Base-by-base conservation (phyloP, 1,140 invertebrate species). In the Drosophila sucinea region DNA sequence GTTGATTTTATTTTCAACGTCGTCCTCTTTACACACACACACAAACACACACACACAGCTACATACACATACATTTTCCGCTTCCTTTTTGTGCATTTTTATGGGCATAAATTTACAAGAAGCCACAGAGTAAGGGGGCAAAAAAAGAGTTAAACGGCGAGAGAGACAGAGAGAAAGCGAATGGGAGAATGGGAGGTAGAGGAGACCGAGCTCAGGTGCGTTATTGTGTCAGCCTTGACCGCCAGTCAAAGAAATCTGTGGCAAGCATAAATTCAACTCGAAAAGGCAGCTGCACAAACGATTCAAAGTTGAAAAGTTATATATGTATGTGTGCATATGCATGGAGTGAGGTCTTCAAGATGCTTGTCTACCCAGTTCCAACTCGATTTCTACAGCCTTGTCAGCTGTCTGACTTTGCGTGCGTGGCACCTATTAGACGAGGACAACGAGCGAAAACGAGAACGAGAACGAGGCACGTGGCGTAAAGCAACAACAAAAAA, bases 31-130 rank as follows among this genome's bases (percentile, higher is more conserved):
- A 70, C 84, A 86, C 83, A 87, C 8, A 27, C 3, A 27, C 4
- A 86, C 83, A 87, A 3, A 27, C 3, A 27, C 4, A 47, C 44
- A 51, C 25, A 8, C 41, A 23, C 6, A 51, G 1, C 11, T 2
- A 38, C 7, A 82, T 79, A 23, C 56, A 57, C 32, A 86, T 79
- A 86, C 83, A 86, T 80, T 86, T 86, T 73, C 83, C 79, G 79
- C 72, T 79, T 77, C 70, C 74, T 81, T 84, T 87, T 86, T 86
- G 78, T 87, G 77, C 83, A 81, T 87, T 86, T 86, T 86, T 86
- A 87, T 86, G 83, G 83, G 73, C 83, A 86, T 86, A 86, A 86
- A 86, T 86, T 86, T 86, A 79, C 83, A 87, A 86, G 84, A 70
- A 86, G 79, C 79, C n/a, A 62, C 70, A 67, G 63, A 30, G 29